Conservation (phyloP, 1,140 invertebrate species). For the Meloidogyne floridensis region DNA sequence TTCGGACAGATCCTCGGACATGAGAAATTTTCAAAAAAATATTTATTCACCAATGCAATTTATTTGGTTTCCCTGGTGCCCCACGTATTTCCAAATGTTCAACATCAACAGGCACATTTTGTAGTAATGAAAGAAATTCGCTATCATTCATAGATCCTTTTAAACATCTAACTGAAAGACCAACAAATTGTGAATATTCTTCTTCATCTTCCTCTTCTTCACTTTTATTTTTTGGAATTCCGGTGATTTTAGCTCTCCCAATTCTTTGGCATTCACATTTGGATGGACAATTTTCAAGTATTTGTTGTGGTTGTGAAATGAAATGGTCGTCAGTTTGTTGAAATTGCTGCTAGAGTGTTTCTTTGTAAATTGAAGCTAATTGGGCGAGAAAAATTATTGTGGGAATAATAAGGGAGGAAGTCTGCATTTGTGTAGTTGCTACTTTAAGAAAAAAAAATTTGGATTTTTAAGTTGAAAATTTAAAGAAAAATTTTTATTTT, state of each 20-base stretch:
- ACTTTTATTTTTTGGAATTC: background rate
- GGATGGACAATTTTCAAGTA: slow-evolving; percentile 29
- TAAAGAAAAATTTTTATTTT: no score
- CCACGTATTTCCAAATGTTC: slow-evolving; percentile 50
- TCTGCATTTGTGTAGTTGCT: background rate
- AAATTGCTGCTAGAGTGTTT: background rate
- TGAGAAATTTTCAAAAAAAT: background rate
- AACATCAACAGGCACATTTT: slow-evolving; percentile 49
- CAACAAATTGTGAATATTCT: background rate
- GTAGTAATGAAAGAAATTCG: slow-evolving; percentile 53
- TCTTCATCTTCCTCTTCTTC: slow-evolving; percentile 16
- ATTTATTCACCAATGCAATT: slow-evolving; percentile 55
- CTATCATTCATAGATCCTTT: slow-evolving; percentile 56
- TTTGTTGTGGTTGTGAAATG: background rate
- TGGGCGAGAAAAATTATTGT: background rate
- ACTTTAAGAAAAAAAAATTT: background rate
- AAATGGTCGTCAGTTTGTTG: background rate
- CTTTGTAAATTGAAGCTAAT: slow-evolving; percentile 1
- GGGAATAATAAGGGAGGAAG: slow-evolving; percentile 1
- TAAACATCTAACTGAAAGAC: slow-evolving; percentile 46
- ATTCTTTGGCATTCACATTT: slow-evolving; percentile 36
- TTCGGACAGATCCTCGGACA: background rate
- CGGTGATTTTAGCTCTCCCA: background rate
- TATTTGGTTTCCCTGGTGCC: slow-evolving; percentile 40
- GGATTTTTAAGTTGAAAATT: no score